Conservation (phyloP, 2,888 invertebrate genomes). For the Xylocampa areola region DNA sequence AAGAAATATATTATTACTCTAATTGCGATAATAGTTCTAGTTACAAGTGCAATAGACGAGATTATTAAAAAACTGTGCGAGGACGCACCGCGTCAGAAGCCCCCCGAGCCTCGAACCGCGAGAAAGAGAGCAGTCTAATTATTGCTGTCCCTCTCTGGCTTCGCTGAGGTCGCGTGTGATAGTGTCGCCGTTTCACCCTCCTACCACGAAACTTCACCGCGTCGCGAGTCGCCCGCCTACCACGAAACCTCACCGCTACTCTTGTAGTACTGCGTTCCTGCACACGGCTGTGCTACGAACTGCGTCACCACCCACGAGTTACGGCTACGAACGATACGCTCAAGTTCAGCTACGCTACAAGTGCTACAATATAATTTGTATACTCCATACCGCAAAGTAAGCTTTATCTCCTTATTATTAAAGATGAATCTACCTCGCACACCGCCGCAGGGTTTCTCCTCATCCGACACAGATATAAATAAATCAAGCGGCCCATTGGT, state of each 20-base stretch:
- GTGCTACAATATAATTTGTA: no score
- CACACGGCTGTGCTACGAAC: not conserved
- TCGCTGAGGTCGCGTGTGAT: no score
- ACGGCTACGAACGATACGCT: no score
- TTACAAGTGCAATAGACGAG: no score
- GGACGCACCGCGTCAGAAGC: slow-evolving; percentile 6
- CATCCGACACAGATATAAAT: not conserved
- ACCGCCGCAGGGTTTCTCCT: slow-evolving; percentile 3
- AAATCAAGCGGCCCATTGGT: no score
- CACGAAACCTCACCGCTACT: slow-evolving; percentile 1
- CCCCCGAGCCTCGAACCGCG: slow-evolving; percentile 12
- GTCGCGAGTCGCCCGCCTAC: not conserved
- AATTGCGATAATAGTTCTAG: no score
- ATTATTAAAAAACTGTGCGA: not conserved
- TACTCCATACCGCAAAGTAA: no score
- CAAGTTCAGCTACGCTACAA: no score
- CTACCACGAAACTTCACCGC: not conserved
- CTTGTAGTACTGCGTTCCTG: not conserved
- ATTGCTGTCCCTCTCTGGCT: no score
- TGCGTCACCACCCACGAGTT: no score
- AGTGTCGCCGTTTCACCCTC: no score
- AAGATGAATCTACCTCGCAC: not conserved
- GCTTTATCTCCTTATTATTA: not conserved
- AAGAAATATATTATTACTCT: no score
- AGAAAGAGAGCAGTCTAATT: slow-evolving; percentile 1